Base-by-base conservation (phyloP, 2,797 vertebrate genomes). In the Catostomus latipinnis region DNA sequence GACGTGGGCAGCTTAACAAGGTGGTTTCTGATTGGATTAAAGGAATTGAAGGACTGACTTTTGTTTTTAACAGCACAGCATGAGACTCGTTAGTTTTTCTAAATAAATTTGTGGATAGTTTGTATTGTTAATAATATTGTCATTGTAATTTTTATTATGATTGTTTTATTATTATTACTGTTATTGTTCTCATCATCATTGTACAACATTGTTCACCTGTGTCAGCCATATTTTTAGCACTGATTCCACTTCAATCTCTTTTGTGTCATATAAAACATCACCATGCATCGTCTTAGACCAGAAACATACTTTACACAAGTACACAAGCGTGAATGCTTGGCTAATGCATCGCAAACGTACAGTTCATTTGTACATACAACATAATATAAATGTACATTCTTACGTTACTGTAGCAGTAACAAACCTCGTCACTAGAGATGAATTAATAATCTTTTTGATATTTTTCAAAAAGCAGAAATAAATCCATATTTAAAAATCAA, bases 61-160 rank as follows among this genome's bases (percentile, higher is more conserved):
- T 85, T 77, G 80, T 85, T 84, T 80, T 65, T 86, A 84, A 85
- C 88, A 81, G 82, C 89, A 84, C 78, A 82, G 89, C 89, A 92
- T 78, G 85, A 85, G 78, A 82, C 80, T 76, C 67, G 14, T 34
- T 22, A 81, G 78, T 72, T 81, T 82, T 78, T 54, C 75, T 73
- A 53, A 74, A 74, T 66, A 72, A 62, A 70, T 76, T 76, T 84
- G 75, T 78, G 62, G 34, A 77, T 79, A 76, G 74, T 81, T 76
- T 68, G 63, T 82, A 72, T 78, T 68, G 61, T 86, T 80, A 65
- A 86, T 70, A 48, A 87, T 58, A 52, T 58, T 85, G 62, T 86
- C 86, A 1, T 75, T 84, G 6, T 84, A 62, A 2, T 80, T 75
- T 8, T 84, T 84, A 22, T 81, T 81, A 34, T 34, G 34, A 34